phyloP scores from a whole-genome alignment of 1,140 invertebrate genomes.

The Euschistus heros region DNA sequence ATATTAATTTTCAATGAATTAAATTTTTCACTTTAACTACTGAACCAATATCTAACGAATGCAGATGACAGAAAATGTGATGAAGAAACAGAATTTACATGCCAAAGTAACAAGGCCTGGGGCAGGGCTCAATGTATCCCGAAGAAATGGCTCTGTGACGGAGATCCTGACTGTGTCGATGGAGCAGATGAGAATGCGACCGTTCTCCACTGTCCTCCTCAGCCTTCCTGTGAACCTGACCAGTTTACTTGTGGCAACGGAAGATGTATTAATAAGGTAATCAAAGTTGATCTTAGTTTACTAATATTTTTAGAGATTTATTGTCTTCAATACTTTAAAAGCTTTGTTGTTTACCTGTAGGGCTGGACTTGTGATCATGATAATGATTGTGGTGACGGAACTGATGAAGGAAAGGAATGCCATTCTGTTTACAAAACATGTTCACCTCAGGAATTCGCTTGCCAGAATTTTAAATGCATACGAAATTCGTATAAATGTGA shows the following conservation, averaged over 20 bases:
- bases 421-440: slow-evolving; percentile 72
- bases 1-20: too few relatives aligned
- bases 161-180: slow-evolving; percentile 90
- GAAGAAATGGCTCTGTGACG: slow-evolving; percentile 88
- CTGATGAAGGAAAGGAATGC: slow-evolving; percentile 84
- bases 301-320: background rate
- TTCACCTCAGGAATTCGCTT: slow-evolving; percentile 70
- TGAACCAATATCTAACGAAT: background rate
- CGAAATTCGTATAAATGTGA: slow-evolving; percentile 78
- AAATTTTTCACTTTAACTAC: background rate
- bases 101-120: slow-evolving; percentile 80
- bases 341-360: slow-evolving; percentile 24
- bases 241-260: slow-evolving; percentile 87
- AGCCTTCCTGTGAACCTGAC: slow-evolving; percentile 68
- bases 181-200: slow-evolving; percentile 91
- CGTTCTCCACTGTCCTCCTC: slow-evolving; percentile 65
- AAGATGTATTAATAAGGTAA: slow-evolving; percentile 66
- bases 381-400: slow-evolving; percentile 87
- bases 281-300: background rate
- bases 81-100: slow-evolving; percentile 83
- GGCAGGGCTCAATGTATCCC: slow-evolving; percentile 87
- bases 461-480: slow-evolving; percentile 91
- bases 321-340: background rate
- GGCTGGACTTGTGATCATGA: slow-evolving; percentile 79
- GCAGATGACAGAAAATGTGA: slow-evolving; percentile 80